These are phyloP conservation scores for Nasonovia ribisnigri DNA, from an alignment of 2,888 invertebrate genomes.

Conservation along the genomic window DNA sequence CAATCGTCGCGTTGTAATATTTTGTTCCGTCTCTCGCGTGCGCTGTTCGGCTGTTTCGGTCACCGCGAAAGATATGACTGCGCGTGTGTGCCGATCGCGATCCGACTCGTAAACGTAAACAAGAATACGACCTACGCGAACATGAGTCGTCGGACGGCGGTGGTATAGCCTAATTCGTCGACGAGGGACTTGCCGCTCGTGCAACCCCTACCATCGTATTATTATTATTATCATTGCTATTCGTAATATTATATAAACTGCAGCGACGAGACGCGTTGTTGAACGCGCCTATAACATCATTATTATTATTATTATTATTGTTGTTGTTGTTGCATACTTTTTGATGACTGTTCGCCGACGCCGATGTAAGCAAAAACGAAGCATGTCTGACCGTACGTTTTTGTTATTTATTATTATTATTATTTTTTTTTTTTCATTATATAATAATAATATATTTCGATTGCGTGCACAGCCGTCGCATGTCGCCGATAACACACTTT, in stretches of 20 bases:
- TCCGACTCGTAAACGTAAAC: neutral
- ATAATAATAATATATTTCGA: neutral
- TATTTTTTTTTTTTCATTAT: neutral
- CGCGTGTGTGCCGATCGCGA: neutral
- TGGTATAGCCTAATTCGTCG: neutral
- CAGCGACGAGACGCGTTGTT: neutral
- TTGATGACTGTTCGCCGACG: neutral
- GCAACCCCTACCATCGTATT: neutral
- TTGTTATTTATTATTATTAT: neutral
- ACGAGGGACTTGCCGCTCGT: neutral
- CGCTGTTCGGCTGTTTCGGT: constrained; percentile 32
- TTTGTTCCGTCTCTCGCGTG: neutral
- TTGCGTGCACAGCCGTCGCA: neutral
- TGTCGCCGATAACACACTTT: neutral
- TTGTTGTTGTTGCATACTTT: neutral
- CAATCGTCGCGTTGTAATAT: neutral
- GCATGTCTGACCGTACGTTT: neutral
- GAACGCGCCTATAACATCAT: no score
- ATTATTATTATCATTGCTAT: neutral
- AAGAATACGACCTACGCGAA: neutral
- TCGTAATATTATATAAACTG: neutral
- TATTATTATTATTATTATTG: no score
- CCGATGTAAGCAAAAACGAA: neutral
- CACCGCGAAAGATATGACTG: constrained; percentile 35
- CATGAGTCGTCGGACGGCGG: neutral